These are phyloP conservation scores for Tenthredo scrophulariae DNA, from an alignment of 2,888 invertebrate species.

Conservation along the genomic window DNA sequence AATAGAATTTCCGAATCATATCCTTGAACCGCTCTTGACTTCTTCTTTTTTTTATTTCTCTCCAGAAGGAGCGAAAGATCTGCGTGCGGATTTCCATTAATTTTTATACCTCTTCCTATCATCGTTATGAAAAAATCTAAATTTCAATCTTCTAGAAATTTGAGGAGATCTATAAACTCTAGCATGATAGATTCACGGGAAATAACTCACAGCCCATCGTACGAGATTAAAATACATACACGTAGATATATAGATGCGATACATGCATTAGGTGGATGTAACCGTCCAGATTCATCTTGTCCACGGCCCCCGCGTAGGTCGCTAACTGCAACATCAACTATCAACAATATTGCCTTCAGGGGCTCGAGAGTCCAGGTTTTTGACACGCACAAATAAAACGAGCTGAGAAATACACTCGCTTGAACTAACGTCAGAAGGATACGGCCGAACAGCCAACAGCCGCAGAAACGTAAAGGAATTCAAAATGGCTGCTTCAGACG, in stretches of 20 bases:
- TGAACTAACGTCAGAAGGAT: not conserved
- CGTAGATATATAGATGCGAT: not conserved
- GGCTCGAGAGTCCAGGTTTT: slow-evolving; percentile 64
- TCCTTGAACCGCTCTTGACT: not conserved
- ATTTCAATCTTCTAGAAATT: slow-evolving; percentile 1
- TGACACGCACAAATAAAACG: slow-evolving; percentile 69
- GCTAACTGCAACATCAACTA: slow-evolving; percentile 74
- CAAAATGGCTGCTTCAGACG: slow-evolving; percentile 72
- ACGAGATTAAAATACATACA: not conserved
- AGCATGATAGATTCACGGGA: slow-evolving; percentile 17
- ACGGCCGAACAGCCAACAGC: not conserved
- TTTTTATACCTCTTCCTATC: not conserved
- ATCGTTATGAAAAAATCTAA: not conserved
- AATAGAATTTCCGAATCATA: not conserved
- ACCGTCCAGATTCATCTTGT: slow-evolving; percentile 5
- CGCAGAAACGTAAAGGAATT: slow-evolving; percentile 69
- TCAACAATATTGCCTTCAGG: slow-evolving; percentile 73
- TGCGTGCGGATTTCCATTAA: not conserved
- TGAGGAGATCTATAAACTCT: not conserved
- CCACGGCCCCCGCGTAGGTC: slow-evolving; percentile 19
- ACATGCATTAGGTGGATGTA: not conserved
- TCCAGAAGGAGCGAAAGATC: not conserved
- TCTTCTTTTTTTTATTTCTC: not conserved
- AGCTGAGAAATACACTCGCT: slow-evolving; percentile 55
- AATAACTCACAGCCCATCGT: not conserved